Evolutionary conservation across 2,797 vertebrate genomes (phyloP).

Genomic region (Hippoglossus hippoglossus): DNA sequence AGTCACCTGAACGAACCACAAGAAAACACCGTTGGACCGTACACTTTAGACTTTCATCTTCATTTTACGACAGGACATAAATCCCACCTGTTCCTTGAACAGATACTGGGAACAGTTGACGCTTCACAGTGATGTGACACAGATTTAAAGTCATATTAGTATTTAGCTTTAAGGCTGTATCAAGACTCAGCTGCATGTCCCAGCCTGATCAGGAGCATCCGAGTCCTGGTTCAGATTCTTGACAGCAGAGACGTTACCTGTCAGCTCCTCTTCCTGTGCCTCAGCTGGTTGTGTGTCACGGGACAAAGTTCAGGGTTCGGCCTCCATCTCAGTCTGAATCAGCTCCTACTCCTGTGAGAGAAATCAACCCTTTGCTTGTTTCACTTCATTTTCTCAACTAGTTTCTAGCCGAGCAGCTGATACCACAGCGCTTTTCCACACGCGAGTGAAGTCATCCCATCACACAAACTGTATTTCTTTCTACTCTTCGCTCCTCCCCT

Average conservation of each 20-base stretch:
- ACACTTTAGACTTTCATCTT: background rate
- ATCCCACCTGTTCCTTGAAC: background rate
- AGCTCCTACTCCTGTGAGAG: conserved; percentile 12
- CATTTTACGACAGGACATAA: background rate
- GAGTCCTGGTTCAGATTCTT: background rate
- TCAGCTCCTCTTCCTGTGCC: conserved; percentile 32
- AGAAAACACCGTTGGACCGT: no score
- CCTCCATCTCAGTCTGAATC: conserved; percentile 20
- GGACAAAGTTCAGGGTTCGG: conserved; percentile 52
- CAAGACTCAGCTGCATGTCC: background rate
- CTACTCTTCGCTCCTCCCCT: conserved; percentile 34
- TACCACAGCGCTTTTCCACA: conserved; percentile 35
- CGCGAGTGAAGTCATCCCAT: conserved; percentile 31
- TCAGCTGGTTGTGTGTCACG: conserved; percentile 17
- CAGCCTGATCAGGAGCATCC: background rate
- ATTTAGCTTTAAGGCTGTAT: background rate
- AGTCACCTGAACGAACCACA: no score
- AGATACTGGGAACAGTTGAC: background rate
- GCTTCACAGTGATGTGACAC: background rate
- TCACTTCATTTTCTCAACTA: conserved; percentile 21
- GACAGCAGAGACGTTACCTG: conserved; percentile 55
- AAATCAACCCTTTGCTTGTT: conserved; percentile 9
- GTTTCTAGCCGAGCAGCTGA: conserved; percentile 29
- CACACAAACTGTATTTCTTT: conserved; percentile 54
- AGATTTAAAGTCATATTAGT: background rate